phyloP scores from a whole-genome alignment of 2,888 invertebrate species.

The Augiades crinisus region DNA sequence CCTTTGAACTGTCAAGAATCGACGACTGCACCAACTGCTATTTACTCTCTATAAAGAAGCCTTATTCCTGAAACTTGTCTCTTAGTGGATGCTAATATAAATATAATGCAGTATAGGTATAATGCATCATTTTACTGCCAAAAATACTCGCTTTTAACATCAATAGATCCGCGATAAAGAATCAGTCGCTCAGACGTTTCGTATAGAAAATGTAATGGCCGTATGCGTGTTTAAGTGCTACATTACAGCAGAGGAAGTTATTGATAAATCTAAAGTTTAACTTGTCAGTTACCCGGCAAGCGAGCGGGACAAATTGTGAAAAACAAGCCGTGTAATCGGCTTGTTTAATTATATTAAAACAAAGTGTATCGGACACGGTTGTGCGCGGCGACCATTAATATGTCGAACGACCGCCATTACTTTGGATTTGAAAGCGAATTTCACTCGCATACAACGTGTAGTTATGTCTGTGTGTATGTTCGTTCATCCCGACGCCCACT shows the following conservation, averaged over 20 bases:
- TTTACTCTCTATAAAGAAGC: too few relatives aligned
- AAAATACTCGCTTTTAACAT: too few relatives aligned
- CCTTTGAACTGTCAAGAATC: too few relatives aligned
- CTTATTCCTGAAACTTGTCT: too few relatives aligned
- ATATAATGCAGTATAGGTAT: too few relatives aligned
- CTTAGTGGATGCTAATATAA: too few relatives aligned
- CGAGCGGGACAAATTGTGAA: constrained; percentile 8
- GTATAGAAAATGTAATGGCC: too few relatives aligned
- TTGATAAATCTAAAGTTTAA: background rate
- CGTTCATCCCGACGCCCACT: constrained; percentile 9
- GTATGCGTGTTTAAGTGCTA: too few relatives aligned
- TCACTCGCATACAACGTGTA: constrained; percentile 7
- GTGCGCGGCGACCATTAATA: constrained; percentile 15
- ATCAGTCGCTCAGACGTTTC: too few relatives aligned
- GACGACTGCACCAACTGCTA: too few relatives aligned
- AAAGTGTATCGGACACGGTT: constrained; percentile 9
- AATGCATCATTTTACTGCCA: too few relatives aligned
- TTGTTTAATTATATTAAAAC: constrained; percentile 15
- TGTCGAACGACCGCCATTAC: constrained; percentile 16
- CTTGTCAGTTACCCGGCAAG: background rate
- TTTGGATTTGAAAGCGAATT: constrained; percentile 18
- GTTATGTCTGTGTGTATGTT: background rate
- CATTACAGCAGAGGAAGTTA: background rate
- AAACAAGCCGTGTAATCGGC: background rate
- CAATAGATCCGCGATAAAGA: too few relatives aligned